A percentile compares a stretch with the other conserved stretches of the same genome.
phyloP scores from a whole-genome alignment of 1,140 invertebrate genomes.

The Zaprionus africanus region DNA sequence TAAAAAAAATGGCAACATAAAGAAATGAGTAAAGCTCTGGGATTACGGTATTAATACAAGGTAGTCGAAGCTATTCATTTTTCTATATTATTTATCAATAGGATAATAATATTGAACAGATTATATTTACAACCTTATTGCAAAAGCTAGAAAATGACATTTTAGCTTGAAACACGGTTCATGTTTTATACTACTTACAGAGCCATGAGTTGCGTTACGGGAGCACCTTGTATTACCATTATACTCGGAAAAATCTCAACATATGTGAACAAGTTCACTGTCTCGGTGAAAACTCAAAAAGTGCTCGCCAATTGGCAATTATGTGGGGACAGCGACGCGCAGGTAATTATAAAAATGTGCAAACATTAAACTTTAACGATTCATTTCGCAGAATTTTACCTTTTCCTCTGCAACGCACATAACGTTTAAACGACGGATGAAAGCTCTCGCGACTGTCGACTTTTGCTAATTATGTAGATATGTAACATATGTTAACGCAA shows the following conservation, averaged over 20 bases:
- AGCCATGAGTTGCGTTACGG: too few species aligned
- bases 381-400: not conserved
- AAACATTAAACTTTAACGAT: slow-evolving; percentile 35
- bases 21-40: not conserved
- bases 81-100: too few species aligned
- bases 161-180: too few species aligned
- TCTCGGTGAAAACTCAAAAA: slow-evolving; percentile 16
- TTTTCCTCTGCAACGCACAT: not conserved
- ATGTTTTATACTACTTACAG: too few species aligned
- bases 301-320: slow-evolving; percentile 33
- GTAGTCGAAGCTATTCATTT: too few species aligned
- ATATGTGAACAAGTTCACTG: slow-evolving; percentile 27
- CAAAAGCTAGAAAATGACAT: too few species aligned
- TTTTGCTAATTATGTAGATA: too few species aligned
- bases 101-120: too few species aligned
- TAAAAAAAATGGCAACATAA: not conserved
- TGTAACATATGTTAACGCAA: too few species aligned
- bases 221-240: slow-evolving; percentile 8
- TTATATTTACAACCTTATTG: too few species aligned
- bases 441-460: too few species aligned
- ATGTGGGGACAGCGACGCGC: not conserved
- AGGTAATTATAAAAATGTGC: slow-evolving; percentile 36
- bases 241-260: slow-evolving; percentile 26
- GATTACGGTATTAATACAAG: too few species aligned
- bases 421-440: not conserved